Conservation (phyloP, 2,113 vertebrate genomes). For the Hirundichthys speculiger region DNA sequence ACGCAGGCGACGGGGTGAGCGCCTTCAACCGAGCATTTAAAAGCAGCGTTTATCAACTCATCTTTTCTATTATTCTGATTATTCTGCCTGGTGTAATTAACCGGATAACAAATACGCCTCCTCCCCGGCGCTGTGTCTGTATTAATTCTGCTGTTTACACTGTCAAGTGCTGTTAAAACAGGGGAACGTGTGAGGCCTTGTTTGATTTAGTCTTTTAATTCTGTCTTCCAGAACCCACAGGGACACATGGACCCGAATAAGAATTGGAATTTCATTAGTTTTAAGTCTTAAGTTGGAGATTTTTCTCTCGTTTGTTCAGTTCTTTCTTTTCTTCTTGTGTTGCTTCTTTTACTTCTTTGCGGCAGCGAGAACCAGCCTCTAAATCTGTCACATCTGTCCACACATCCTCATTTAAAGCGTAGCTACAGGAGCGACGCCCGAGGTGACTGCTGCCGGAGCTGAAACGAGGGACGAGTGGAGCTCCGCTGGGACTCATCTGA, state of each 20-base stretch:
- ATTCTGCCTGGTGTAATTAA: constrained; percentile 74
- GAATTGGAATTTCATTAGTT: background rate
- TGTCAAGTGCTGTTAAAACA: constrained; percentile 55
- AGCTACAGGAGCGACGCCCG: too few species aligned
- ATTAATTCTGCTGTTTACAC: constrained; percentile 40
- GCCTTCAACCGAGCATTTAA: constrained; percentile 38
- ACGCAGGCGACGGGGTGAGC: constrained; percentile 20
- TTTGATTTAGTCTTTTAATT: constrained; percentile 16
- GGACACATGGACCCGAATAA: constrained; percentile 2
- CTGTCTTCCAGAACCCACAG: constrained; percentile 1
- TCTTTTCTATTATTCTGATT: constrained; percentile 57
- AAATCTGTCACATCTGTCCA: too few species aligned
- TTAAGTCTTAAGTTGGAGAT: background rate
- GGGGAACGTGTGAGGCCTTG: constrained; percentile 16
- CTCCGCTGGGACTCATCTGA: too few species aligned
- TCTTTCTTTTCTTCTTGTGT: too few species aligned
- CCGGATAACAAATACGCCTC: constrained; percentile 59
- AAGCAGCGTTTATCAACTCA: constrained; percentile 53
- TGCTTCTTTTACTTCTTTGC: too few species aligned
- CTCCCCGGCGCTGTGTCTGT: constrained; percentile 40
- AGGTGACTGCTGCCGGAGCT: too few species aligned
- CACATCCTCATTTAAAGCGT: too few species aligned
- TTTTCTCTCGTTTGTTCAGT: too few species aligned
- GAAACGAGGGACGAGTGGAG: too few species aligned
- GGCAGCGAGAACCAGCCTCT: too few species aligned